These are phyloP conservation scores for Bombus soroeensis DNA, from an alignment of 1,140 invertebrate genomes.

Conservation along the genomic window DNA sequence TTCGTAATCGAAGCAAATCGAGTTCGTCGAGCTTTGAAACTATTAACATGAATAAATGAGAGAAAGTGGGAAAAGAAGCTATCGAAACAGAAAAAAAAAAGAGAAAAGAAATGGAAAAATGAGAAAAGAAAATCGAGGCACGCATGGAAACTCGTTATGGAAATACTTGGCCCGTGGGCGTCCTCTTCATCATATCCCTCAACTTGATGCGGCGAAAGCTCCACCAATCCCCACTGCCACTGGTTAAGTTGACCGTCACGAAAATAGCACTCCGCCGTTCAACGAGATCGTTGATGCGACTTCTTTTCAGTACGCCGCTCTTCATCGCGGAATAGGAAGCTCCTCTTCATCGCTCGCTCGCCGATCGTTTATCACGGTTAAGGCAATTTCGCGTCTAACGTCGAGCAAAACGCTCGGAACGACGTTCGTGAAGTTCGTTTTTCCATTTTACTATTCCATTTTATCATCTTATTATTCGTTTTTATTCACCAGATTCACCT, in stretches of 20 bases:
- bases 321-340: constrained; percentile 25
- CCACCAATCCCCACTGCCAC: constrained; percentile 36
- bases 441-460: background rate
- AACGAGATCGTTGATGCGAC: constrained; percentile 28
- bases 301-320: constrained; percentile 47
- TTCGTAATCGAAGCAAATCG: background rate
- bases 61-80: background rate
- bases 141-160: constrained; percentile 29
- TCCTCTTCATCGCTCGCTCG: background rate
- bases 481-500: background rate
- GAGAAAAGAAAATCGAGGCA: background rate
- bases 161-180: constrained; percentile 41
- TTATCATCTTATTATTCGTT: background rate
- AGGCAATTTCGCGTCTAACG: constrained; percentile 14
- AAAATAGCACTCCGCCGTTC: constrained; percentile 51
- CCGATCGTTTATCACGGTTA: constrained; percentile 9
- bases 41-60: background rate
- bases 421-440: too few species aligned
- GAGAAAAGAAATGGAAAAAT: background rate
- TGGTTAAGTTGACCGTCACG: constrained; percentile 48
- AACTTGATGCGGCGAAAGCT: constrained; percentile 47
- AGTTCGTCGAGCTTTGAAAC: background rate
- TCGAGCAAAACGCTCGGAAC: background rate
- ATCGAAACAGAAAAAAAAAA: background rate
- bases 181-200: constrained; percentile 44